phyloP scores from a whole-genome alignment of 2,797 vertebrate species.

The Cephalopachus bancanus region DNA sequence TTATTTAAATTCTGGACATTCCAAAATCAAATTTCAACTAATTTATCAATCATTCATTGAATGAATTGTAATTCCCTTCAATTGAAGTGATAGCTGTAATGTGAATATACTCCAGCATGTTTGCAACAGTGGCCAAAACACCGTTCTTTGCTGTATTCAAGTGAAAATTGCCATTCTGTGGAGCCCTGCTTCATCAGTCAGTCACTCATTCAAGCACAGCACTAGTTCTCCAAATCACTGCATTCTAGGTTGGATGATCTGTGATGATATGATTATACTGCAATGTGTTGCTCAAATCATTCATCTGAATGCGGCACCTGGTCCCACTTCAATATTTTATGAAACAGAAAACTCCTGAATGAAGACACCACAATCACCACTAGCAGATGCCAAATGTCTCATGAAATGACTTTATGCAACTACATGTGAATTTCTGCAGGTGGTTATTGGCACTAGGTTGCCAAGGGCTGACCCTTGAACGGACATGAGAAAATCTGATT shows the following conservation, averaged over 20 bases:
- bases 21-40: slow-evolving; percentile 36
- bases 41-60: slow-evolving; percentile 26
- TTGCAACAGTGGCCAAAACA: background rate
- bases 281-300: background rate
- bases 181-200: background rate
- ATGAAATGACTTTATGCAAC: background rate
- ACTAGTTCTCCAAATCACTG: background rate
- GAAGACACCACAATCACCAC: background rate
- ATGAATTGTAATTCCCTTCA: slow-evolving; percentile 52
- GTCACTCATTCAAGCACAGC: background rate
- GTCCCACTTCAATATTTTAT: slow-evolving; percentile 75
- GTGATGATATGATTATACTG: background rate
- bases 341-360: slow-evolving; percentile 58
- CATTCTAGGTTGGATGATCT: slow-evolving; percentile 25
- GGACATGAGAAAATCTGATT: background rate
- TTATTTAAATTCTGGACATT: background rate
- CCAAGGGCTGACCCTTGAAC: background rate
- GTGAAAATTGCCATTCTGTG: background rate
- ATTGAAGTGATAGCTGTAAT: background rate
- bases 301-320: slow-evolving; percentile 68
- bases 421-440: background rate
- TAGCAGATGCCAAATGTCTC: background rate
- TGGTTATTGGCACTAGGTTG: background rate
- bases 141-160: background rate
- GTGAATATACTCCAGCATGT: background rate